Conservation (phyloP, 2,888 invertebrate genomes). For the Zygothrica quintamaculata region DNA sequence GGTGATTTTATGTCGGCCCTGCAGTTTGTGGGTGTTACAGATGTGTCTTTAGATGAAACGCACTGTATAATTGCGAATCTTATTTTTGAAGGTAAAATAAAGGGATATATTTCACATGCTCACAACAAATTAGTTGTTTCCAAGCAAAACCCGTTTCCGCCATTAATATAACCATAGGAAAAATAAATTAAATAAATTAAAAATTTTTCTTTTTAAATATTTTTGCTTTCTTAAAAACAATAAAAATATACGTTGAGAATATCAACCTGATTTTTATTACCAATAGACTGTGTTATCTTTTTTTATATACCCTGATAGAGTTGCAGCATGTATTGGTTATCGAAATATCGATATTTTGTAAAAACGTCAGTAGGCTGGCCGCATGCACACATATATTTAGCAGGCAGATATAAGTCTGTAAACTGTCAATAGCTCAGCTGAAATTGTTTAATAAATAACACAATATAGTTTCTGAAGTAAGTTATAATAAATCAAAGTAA, state of each 20-base stretch:
- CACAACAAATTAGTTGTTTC: constrained; percentile 99
- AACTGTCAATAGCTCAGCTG: constrained; percentile 49
- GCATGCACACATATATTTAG: constrained; percentile 12
- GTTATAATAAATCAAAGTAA: background rate
- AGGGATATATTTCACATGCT: constrained; percentile 98
- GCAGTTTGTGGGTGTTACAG: constrained; percentile 91
- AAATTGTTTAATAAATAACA: constrained; percentile 56
- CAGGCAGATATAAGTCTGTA: constrained; percentile 21
- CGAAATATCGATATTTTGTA: constrained; percentile 36
- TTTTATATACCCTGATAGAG: constrained; percentile 20
- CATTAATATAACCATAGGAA: constrained; percentile 87
- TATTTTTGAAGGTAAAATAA: constrained; percentile 98
- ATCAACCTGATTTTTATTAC: too few relatives aligned
- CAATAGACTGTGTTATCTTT: too few relatives aligned
- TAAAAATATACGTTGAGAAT: too few relatives aligned
- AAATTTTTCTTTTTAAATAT: too few relatives aligned
- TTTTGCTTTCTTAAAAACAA: too few relatives aligned
- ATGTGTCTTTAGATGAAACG: constrained; percentile 96
- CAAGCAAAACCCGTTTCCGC: constrained; percentile 98
- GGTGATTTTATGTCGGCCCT: constrained; percentile 92
- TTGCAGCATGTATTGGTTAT: constrained; percentile 5
- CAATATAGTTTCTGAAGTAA: constrained; percentile 16
- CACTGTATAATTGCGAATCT: constrained; percentile 98
- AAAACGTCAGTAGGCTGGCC: constrained; percentile 22
- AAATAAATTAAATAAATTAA: too few relatives aligned